These are phyloP conservation scores for Meloe dianella DNA, from an alignment of 2,888 invertebrate species.

Conservation along the genomic window DNA sequence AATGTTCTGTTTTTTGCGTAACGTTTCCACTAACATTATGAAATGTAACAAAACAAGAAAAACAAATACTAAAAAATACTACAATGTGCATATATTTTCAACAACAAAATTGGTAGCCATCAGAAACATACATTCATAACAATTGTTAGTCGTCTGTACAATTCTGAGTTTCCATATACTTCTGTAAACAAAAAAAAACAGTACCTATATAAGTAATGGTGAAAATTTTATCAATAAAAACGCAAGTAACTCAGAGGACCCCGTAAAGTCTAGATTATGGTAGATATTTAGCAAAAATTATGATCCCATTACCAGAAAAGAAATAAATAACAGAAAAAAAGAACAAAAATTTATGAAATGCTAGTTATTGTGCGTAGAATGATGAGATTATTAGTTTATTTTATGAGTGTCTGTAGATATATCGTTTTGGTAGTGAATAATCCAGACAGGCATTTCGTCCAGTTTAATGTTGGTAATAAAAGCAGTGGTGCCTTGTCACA, in stretches of 20 bases:
- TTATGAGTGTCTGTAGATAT: conserved; percentile 25
- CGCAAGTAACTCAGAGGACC: not conserved
- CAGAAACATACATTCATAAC: not conserved
- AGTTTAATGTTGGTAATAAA: conserved; percentile 48
- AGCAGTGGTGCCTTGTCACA: conserved; percentile 42
- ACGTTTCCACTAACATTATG: not conserved
- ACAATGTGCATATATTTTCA: not conserved
- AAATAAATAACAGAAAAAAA: not conserved
- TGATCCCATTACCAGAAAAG: not conserved
- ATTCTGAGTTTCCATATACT: not conserved
- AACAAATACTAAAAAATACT: not conserved
- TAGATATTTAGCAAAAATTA: not conserved
- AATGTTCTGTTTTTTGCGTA: not conserved
- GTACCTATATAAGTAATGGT: too few species aligned
- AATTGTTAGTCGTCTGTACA: not conserved
- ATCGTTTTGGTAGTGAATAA: conserved; percentile 27
- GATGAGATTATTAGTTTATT: conserved; percentile 25
- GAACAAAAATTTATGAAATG: not conserved
- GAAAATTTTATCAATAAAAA: not conserved
- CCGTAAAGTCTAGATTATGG: not conserved
- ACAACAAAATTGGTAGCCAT: not conserved
- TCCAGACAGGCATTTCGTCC: conserved; percentile 33
- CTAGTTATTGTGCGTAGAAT: not conserved
- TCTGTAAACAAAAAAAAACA: too few species aligned
- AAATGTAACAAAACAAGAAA: too few species aligned